These are phyloP conservation scores for Ptilodon capucinus DNA, from an alignment of 2,888 invertebrate species.

Conservation along the genomic window DNA sequence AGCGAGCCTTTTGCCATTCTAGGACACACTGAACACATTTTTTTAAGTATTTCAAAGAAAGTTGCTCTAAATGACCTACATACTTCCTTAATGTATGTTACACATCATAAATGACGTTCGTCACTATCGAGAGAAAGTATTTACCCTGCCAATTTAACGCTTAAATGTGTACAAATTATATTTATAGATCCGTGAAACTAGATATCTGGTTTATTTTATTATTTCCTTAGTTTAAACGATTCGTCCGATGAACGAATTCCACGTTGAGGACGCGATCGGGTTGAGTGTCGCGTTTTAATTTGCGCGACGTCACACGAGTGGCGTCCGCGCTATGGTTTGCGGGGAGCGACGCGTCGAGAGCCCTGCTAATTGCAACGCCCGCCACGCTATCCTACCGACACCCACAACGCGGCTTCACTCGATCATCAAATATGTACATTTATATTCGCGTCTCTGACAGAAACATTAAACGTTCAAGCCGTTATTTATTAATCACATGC, in stretches of 20 bases:
- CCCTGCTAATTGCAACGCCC: constrained; percentile 78
- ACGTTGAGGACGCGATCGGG: constrained; percentile 66
- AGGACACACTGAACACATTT: no score
- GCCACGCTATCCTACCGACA: constrained; percentile 58
- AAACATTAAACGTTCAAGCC: constrained; percentile 14
- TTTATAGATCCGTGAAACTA: constrained; percentile 16
- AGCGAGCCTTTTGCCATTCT: no score
- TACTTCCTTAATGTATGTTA: background rate
- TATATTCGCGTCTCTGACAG: constrained; percentile 31
- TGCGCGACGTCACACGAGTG: constrained; percentile 80
- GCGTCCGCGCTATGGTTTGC: constrained; percentile 65
- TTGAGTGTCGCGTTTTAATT: constrained; percentile 80
- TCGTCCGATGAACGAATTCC: constrained; percentile 66
- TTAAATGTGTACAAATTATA: constrained; percentile 9
- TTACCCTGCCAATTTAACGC: constrained; percentile 15
- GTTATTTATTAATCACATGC: constrained; percentile 19
- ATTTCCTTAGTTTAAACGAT: constrained; percentile 46
- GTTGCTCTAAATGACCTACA: no score
- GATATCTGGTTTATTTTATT: constrained; percentile 17
- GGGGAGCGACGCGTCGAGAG: constrained; percentile 66
- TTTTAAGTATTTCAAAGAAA: no score
- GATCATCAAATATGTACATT: constrained; percentile 52
- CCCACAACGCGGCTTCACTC: constrained; percentile 47
- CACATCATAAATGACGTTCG: background rate
- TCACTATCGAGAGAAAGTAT: background rate